A percentile compares a stretch with the other conserved stretches of the same genome.
phyloP scores from a whole-genome alignment of 2,888 invertebrate species.

The Drosophila macrospina region DNA sequence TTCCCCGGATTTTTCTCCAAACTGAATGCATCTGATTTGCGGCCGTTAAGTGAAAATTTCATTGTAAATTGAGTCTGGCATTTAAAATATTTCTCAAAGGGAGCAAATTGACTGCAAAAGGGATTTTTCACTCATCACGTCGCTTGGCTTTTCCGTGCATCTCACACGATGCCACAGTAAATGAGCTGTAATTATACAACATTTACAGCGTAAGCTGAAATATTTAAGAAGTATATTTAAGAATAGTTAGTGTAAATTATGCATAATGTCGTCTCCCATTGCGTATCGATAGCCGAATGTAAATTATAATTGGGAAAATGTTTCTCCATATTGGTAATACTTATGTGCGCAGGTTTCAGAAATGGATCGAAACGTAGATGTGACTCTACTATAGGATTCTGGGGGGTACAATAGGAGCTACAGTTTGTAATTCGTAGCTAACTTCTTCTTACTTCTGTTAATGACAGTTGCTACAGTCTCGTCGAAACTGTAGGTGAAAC shows the following conservation, averaged over 20 bases:
- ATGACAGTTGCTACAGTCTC: no score
- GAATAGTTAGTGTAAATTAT: slow-evolving; percentile 3
- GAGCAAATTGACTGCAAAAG: slow-evolving; percentile 57
- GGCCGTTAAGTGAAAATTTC: slow-evolving; percentile 73
- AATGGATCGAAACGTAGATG: no score
- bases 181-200: slow-evolving; percentile 17
- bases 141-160: slow-evolving; percentile 1
- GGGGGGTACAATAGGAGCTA: no score
- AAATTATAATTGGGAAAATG: background rate
- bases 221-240: slow-evolving; percentile 9
- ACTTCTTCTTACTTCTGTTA: no score
- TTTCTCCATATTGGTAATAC: no score
- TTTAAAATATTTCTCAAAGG: slow-evolving; percentile 74
- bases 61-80: slow-evolving; percentile 59
- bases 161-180: slow-evolving; percentile 7
- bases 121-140: slow-evolving; percentile 46
- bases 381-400: no score
- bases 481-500: no score
- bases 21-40: slow-evolving; percentile 58
- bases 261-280: background rate
- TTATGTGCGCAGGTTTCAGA: no score
- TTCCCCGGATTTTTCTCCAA: slow-evolving; percentile 3
- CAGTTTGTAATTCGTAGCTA: no score
- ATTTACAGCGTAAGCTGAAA: slow-evolving; percentile 1
- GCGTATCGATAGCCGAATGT: background rate